Evolutionary conservation across 2,888 invertebrate species (phyloP), one percentile per base, ranked within the genome.

Genomic region (Clepsis dumicolana): DNA sequence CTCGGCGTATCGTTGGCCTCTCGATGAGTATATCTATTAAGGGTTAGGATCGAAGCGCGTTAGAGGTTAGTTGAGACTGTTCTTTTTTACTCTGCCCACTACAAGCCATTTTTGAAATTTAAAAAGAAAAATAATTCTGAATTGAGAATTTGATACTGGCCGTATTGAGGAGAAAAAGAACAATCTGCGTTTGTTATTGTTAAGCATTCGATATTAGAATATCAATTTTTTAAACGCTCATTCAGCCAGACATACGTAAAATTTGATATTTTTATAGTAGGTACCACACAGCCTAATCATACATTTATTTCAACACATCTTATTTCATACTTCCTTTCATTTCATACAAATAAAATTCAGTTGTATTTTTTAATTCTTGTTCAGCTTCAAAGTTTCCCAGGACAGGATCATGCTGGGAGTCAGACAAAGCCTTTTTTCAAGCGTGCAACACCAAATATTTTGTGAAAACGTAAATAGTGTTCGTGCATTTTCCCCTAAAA

Each of bases 1-100:
- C 81, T 97, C 97, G 73, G 96, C 95, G 94, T 97, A 98, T 74
- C 96, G 96, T 90, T 97, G 96, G 87, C 98, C 96, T 83, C 97
- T 95, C 85, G 96, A 96, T 88, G 97, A 96, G 94, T 97, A 97
- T 86, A 97, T 97, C 98, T 98, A 96, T 65, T 87, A 94, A 86
- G 92, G 88, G 86, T 87, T 87, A 85, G 87, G 87, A 73, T 85
- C 82, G 75, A 84, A 85, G 88, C 85, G 91, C 90, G 95, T 95
- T 95, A 95, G 71, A 73, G 77, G 87, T 91, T 94, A 94, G 89
- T 89, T 87, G 83, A 89, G 14, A 25, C 16, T 59, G 64, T 62
- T 64, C 64, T 59, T 67, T 67, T 68, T 44, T 24, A 12, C 18
- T 14, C 14, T 21, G 21, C 2, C 21, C 38, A 14, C 18, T 10